Conservation (phyloP, 2,888 invertebrate genomes). For the Phalera bucephala region DNA sequence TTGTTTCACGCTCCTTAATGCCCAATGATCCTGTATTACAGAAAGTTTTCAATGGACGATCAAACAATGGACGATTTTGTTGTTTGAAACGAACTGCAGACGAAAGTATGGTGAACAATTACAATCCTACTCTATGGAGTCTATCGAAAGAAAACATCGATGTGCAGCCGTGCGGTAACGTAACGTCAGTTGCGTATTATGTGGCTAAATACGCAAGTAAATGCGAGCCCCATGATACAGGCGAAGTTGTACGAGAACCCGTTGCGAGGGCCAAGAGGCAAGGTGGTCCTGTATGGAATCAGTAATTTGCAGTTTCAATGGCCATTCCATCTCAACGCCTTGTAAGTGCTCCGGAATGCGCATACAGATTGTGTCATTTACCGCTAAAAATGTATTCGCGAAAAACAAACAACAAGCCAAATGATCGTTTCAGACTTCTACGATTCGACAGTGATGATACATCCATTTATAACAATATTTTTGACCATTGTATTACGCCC, state of each 20-base stretch:
- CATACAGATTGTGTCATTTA: conserved; percentile 38
- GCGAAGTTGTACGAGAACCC: conserved; percentile 28
- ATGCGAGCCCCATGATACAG: conserved; percentile 33
- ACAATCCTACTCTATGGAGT: conserved; percentile 28
- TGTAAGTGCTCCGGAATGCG: conserved; percentile 37
- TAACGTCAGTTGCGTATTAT: conserved; percentile 41
- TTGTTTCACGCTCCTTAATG: conserved; percentile 29
- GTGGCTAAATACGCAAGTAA: conserved; percentile 38
- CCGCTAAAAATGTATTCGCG: conserved; percentile 26
- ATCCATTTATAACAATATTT: conserved; percentile 28
- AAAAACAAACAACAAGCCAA: conserved; percentile 32
- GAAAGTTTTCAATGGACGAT: conserved; percentile 10
- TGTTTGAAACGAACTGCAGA: conserved; percentile 28
- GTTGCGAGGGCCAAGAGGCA: conserved; percentile 23
- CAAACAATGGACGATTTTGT: conserved; percentile 40
- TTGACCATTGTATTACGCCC: too few relatives aligned
- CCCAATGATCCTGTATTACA: not conserved
- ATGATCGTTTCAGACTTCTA: conserved; percentile 35
- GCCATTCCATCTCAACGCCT: conserved; percentile 29
- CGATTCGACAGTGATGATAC: conserved; percentile 30
- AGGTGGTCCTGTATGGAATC: conserved; percentile 22
- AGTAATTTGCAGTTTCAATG: conserved; percentile 33
- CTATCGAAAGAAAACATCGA: conserved; percentile 46
- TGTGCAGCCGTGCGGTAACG: conserved; percentile 42
- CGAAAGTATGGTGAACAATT: conserved; percentile 38